Base-by-base conservation (phyloP, 1,140 invertebrate species). In the Meteorus sp. region DNA sequence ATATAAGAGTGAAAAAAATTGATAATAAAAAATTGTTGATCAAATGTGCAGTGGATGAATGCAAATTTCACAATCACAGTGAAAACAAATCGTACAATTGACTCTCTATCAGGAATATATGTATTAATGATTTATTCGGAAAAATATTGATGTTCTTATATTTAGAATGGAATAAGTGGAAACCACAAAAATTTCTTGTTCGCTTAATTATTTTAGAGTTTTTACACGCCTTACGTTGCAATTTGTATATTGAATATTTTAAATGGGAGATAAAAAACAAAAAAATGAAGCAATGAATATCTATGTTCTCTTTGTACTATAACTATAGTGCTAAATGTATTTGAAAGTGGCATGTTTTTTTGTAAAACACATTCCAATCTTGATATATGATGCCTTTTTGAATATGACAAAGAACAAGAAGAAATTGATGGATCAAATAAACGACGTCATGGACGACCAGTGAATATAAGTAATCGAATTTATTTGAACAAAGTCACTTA, bases 331-430 rank as follows among this genome's bases (percentile, higher is more conserved):
- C 55, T 71, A 58, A 68, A 76, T 75, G 13, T n/a, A n/a, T 8
- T n/a, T n/a, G 74, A 69, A 76, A 75, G 15, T 72, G 69, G 59
- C 69, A 77, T 74, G 66, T 72, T 77, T 79, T 77, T 67, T 37
- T 55, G n/a, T n/a, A n/a, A n/a, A 75, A 76, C 72, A 70, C 64
- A 70, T 72, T 71, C 72, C 61, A 63, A 74, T 63, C 44, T 66
- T 68, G 59, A 58, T 60, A 55, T 22, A 29, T 54, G 43, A 54
- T 55, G 57, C 29, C 57, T 54, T 53, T 59, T 53, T 53, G 19
- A 44, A 37, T 51, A 17, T n/a, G 22, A 45, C 22, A 31, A 44
- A 25, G 15, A 27, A n/a, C 17, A 29, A 8, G 15, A 37, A 56
- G 13, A 56, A 31, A 56, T 29, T 11, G 35, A 33, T 25, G 48